Evolutionary conservation across 2,888 invertebrate species (phyloP).

Genomic region (Drosophila trichaetosa): DNA sequence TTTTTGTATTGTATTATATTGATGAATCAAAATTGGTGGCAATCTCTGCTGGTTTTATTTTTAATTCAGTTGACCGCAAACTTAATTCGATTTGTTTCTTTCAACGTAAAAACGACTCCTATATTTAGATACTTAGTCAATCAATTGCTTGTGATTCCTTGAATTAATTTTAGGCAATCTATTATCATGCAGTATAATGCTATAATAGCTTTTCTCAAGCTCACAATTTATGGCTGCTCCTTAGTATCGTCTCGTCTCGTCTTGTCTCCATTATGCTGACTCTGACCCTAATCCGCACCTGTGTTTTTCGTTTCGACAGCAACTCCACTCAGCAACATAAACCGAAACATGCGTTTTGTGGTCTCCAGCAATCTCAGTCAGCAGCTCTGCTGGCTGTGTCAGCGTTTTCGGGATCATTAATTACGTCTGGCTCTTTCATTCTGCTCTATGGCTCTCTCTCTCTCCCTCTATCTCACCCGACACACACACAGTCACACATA

Average conservation of each 20-base stretch:
- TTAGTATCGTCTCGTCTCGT: conserved; percentile 1
- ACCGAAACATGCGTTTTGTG: conserved; percentile 67
- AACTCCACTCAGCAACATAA: conserved; percentile 42
- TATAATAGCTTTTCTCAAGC: conserved; percentile 31
- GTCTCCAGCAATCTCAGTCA: conserved; percentile 40
- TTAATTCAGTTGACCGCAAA: conserved; percentile 26
- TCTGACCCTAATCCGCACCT: conserved; percentile 78
- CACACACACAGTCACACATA: background rate
- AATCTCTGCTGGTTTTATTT: conserved; percentile 5
- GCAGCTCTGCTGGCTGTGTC: conserved; percentile 44
- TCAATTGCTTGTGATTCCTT: conserved; percentile 21
- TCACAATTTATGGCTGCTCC: conserved; percentile 41
- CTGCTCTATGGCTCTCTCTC: background rate
- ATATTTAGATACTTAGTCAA: conserved; percentile 2
- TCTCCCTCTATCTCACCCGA: conserved; percentile 2
- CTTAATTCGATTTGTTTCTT: conserved; percentile 19
- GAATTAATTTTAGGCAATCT: background rate
- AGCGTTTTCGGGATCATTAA: conserved; percentile 81
- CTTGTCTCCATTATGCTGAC: conserved; percentile 10
- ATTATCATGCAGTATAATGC: conserved; percentile 23
- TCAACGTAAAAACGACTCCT: conserved; percentile 28
- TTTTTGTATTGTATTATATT: background rate
- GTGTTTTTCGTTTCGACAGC: conserved; percentile 55
- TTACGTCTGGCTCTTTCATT: conserved; percentile 59
- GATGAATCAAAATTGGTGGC: conserved; percentile 31